Evolutionary conservation across 2,888 invertebrate genomes (phyloP).

Genomic region (Lithophane semibrunnea): DNA sequence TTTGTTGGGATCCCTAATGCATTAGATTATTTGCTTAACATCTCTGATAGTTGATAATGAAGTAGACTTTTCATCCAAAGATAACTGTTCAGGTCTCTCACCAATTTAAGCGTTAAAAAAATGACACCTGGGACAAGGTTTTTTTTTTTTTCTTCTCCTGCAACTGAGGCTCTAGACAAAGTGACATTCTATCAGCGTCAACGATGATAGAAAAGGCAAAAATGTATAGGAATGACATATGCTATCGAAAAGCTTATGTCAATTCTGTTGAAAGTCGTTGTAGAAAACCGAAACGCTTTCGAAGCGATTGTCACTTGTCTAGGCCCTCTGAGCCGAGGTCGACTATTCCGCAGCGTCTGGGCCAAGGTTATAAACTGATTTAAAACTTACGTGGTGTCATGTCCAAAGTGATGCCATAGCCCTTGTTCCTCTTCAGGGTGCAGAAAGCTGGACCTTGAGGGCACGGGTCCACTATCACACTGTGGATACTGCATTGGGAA

Average conservation of each 20-base stretch:
- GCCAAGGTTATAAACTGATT: neutral
- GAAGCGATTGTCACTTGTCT: no score
- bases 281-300: no score
- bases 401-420: conserved; percentile 76
- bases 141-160: no score
- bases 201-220: no score
- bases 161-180: no score
- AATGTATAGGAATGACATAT: no score
- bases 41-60: neutral
- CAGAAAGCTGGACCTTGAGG: conserved; percentile 76
- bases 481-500: conserved; percentile 74
- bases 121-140: neutral
- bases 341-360: no score
- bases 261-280: no score
- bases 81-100: neutral
- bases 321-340: no score
- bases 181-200: no score
- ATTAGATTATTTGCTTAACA: neutral
- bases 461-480: conserved; percentile 79
- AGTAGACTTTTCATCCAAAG: neutral
- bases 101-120: neutral
- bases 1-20: neutral
- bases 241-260: no score
- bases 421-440: conserved; percentile 74
- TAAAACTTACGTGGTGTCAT: conserved; percentile 79